phyloP scores from a whole-genome alignment of 2,113 vertebrate genomes.

The Marmota monax region DNA sequence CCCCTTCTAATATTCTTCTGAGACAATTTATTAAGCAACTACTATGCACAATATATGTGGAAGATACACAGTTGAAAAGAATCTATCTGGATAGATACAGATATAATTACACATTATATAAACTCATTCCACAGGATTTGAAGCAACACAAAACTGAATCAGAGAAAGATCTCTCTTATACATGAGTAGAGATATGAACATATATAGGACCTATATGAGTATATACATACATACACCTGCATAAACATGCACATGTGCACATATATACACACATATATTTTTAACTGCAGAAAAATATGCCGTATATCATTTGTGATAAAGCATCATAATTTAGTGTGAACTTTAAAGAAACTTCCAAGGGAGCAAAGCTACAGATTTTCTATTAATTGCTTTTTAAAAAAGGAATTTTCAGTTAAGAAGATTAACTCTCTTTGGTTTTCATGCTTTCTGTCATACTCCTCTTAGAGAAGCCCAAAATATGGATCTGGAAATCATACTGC shows the following conservation, averaged over 20 bases:
- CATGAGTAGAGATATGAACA: background rate
- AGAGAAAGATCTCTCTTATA: background rate
- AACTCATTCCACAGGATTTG: background rate
- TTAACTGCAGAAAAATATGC: background rate
- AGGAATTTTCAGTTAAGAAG: background rate
- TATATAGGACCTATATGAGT: background rate
- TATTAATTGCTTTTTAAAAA: background rate
- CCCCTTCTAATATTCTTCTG: background rate
- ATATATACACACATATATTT: background rate
- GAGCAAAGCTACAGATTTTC: background rate
- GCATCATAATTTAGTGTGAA: background rate
- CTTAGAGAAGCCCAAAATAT: background rate
- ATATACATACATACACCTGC: no score
- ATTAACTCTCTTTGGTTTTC: background rate
- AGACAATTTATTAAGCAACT: background rate
- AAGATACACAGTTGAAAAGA: background rate
- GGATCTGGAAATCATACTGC: background rate
- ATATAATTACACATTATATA: background rate
- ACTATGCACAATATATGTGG: background rate
- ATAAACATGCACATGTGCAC: background rate
- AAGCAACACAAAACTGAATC: background rate
- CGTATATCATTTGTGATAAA: slow-evolving; percentile 5
- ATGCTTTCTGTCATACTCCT: background rate
- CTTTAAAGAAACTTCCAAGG: slow-evolving; percentile 1
- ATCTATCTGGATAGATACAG: background rate